phyloP scores from a whole-genome alignment of 2,113 vertebrate genomes.

The Hyaena hyaena region DNA sequence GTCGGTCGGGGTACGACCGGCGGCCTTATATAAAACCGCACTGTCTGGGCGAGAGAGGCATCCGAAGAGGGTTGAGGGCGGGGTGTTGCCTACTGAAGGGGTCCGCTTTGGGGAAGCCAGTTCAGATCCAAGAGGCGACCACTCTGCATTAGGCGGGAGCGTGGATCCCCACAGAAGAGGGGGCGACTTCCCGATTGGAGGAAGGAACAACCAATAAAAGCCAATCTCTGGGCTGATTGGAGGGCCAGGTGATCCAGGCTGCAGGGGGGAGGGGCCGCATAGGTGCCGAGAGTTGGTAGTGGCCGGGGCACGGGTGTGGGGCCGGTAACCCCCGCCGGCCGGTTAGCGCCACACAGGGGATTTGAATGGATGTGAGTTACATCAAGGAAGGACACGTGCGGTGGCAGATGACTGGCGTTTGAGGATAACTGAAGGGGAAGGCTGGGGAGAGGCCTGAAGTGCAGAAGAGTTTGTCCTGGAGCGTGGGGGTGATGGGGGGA shows the following conservation, averaged over 20 bases:
- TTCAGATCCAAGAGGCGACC: not conserved
- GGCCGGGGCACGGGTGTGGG: not conserved
- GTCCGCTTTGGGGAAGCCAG: not conserved
- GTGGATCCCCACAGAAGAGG: constrained; percentile 42
- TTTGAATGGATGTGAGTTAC: not conserved
- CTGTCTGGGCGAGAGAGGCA: not conserved
- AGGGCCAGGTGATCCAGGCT: constrained; percentile 1
- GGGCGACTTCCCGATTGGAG: constrained; percentile 47
- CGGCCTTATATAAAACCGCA: not conserved
- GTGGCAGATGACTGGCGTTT: not conserved
- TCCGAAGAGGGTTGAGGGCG: not conserved
- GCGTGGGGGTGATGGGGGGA: not conserved
- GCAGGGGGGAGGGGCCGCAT: not conserved
- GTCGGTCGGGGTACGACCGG: not conserved
- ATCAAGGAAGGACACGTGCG: too few relatives aligned
- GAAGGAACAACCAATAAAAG: constrained; percentile 58
- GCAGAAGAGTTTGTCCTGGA: not conserved
- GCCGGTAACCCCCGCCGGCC: not conserved
- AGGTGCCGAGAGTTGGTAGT: accelerated
- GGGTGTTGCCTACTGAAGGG: not conserved
- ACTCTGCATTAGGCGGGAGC: not conserved
- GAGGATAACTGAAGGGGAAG: not conserved
- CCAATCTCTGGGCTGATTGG: constrained; percentile 49
- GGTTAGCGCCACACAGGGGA: not conserved
- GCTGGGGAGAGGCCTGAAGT: not conserved